A percentile compares a stretch with the other conserved stretches of the same genome.
phyloP scores from a whole-genome alignment of 2,888 invertebrate species.

The Myathropa florea region DNA sequence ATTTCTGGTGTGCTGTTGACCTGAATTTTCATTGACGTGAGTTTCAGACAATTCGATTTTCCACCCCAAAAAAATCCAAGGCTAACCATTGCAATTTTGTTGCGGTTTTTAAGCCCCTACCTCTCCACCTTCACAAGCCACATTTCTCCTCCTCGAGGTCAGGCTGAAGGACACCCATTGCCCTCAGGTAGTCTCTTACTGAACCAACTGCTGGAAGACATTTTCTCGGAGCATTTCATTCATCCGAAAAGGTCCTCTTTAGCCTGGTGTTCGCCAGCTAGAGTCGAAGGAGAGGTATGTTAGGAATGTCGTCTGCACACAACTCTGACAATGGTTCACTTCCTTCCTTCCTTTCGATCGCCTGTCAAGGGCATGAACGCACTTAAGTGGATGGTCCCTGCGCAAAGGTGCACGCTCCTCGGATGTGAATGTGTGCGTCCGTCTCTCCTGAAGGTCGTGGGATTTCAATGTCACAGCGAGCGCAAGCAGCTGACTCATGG shows the following conservation, averaged over 20 bases:
- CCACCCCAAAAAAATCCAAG: too few relatives aligned
- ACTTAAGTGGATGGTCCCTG: slow-evolving; percentile 35
- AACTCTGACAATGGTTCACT: slow-evolving; percentile 23
- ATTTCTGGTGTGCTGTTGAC: too few relatives aligned
- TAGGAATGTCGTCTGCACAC: slow-evolving; percentile 33
- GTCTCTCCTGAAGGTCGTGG: slow-evolving; percentile 50
- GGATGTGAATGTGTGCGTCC: neutral
- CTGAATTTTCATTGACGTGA: too few relatives aligned
- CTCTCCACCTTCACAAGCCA: too few relatives aligned
- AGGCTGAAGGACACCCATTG: neutral
- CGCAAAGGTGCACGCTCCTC: slow-evolving; percentile 53
- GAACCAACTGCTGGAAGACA: slow-evolving; percentile 17
- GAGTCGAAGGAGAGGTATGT: neutral
- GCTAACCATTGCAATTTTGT: too few relatives aligned
- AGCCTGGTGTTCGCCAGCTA: neutral
- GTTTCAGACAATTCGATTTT: too few relatives aligned
- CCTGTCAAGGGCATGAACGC: slow-evolving; percentile 24
- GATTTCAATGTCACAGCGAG: slow-evolving; percentile 65
- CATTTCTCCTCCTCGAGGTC: neutral
- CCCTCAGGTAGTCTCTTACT: neutral
- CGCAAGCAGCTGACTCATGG: slow-evolving; percentile 54
- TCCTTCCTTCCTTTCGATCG: slow-evolving; percentile 39
- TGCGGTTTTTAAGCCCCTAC: too few relatives aligned
- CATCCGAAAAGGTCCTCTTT: neutral
- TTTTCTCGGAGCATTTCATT: neutral